Evolutionary conservation across 2,113 vertebrate species (phyloP).

Genomic region (Sisor rabdophorus): DNA sequence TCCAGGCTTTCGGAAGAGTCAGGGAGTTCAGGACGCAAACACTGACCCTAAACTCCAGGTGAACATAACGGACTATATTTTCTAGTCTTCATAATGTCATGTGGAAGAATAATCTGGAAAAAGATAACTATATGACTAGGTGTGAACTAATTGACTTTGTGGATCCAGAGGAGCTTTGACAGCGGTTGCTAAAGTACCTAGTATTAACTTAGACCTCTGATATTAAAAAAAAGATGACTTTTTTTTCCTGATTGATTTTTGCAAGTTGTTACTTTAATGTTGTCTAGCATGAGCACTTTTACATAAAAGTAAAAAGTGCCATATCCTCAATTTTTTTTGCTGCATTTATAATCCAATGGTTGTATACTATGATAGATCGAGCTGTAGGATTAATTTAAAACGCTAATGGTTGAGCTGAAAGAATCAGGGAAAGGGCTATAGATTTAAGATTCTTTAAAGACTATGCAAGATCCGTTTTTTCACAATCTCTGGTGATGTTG

Average conservation of each 20-base stretch:
- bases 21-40: slow-evolving; percentile 38
- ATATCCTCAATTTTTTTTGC: too few relatives aligned
- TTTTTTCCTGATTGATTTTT: too few relatives aligned
- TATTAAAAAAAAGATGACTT: not conserved
- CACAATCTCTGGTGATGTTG: slow-evolving; percentile 54
- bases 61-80: slow-evolving; percentile 34
- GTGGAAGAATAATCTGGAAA: too few relatives aligned
- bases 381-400: not conserved
- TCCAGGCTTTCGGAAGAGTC: slow-evolving; percentile 50
- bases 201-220: not conserved
- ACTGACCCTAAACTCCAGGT: slow-evolving; percentile 65
- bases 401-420: not conserved
- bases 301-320: too few relatives aligned
- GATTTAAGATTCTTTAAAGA: not conserved
- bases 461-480: slow-evolving; percentile 38
- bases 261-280: too few relatives aligned
- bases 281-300: too few relatives aligned
- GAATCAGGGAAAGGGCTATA: not conserved
- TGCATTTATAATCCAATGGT: too few relatives aligned
- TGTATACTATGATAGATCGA: too few relatives aligned
- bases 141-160: too few relatives aligned
- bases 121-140: too few relatives aligned
- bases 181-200: not conserved
- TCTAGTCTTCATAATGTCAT: too few relatives aligned
- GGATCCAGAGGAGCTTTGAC: too few relatives aligned